Evolutionary conservation across 2,113 vertebrate genomes (phyloP), one percentile per base, ranked within the genome.

Genomic region (Mystacornis crossleyi): DNA sequence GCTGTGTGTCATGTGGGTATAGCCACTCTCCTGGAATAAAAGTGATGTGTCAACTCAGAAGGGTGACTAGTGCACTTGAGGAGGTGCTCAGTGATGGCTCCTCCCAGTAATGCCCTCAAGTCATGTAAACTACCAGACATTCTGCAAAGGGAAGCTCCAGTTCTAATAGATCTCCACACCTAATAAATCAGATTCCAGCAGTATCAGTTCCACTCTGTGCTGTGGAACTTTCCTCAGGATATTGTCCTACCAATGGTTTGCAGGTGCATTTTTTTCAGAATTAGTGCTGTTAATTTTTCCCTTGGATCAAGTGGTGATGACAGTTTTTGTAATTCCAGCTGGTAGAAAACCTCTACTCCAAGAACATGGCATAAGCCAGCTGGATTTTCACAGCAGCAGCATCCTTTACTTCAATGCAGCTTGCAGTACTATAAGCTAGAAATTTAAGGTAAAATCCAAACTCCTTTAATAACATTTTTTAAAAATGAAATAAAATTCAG

Each of bases 1-100:
- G 8, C 33, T 70, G 11, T 57, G 1, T 9, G 10, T 34, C 29
- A 26, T 5, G 14, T 1, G 1, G 8, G 6, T 16, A 7, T 21
- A 69, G 57, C 45, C 48, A 53, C 12, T 53, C 3, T 71, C 20
- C 29, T 33, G 25, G 16, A 43, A 24, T 34, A 53, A 64, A 78
- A 17, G 16, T 6, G 24, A 54, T 15, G 17, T 4, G 4, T 12
- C 34, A 72, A 3, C 64, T 80, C 8, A 6, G 31, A 38, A 75
- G 24, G 10, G 45, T 38, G 34, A 57, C 25, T 9, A 57, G 16
- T 2, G 7, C 9, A 12, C 42, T 45, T 70, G 34, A 72, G 38
- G 19, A 80, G 34, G 9, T 55, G 24, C 13, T 58, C 21, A 36
- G 34, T n/a, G 57, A 40, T 33, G 10, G 29, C 29, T 74, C 18